Evolutionary conservation across 2,888 invertebrate species (phyloP), one percentile per base, ranked within the genome.

Genomic region (Campopleginae sp.): DNA sequence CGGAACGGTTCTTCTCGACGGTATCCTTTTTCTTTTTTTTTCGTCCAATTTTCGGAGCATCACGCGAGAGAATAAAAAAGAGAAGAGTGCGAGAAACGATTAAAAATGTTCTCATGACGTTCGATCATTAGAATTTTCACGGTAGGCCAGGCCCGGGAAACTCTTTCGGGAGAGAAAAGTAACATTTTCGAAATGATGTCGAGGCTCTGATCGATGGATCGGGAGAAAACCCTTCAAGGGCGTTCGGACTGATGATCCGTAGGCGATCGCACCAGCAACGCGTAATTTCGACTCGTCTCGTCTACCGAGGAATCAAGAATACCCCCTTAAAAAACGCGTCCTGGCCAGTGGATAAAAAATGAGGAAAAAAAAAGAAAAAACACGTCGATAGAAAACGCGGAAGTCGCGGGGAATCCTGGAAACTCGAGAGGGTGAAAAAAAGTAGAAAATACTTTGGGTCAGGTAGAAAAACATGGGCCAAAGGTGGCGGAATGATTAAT

Each of bases 51-150:
- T 80, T 80, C 66, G 10, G 54, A 44, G 70, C 38, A 70, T 70
- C 65, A 19, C 27, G 74, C 3, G 31, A 80, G 31, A 80, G 70
- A 84, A 79, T 82, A 10, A 68, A 79, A 83, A 88, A 92, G 58
- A 66, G 58, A 87, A 86, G 88, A n/a, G n/a, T n/a, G n/a, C n/a
- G n/a, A 86, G 88, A 88, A 89, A 92, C 92, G 92, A 92, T 92
- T 92, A 92, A 92, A 90, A 92, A 88, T 82, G 84, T 92, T 92
- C 92, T 92, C 92, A 92, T 91, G 90, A 88, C 90, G 89, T 87
- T 93, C 93, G 91, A 93, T 92, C 93, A 93, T 93, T 93, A 92
- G 89, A 89, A 92, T 92, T 92, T 93, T 91, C 92, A 92, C 92
- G 92, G 89, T 91, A 88, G 71, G 77, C 84, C 66, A 74, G 17